Evolutionary conservation across 2,888 invertebrate species (phyloP).

Genomic region (Standfussiana lucernea): DNA sequence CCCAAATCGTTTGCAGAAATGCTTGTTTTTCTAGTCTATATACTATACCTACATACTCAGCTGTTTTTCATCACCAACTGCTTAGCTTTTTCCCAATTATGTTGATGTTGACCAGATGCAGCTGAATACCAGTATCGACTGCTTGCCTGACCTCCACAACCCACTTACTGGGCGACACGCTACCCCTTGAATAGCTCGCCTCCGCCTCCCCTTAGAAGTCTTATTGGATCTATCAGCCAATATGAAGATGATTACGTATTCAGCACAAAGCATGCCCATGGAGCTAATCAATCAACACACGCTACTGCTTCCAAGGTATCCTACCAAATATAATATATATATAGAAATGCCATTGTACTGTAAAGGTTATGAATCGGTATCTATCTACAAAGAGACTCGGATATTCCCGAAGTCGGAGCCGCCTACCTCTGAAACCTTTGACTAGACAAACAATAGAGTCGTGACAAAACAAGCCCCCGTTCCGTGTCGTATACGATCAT

Average conservation of each 20-base stretch:
- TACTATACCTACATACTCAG: neutral
- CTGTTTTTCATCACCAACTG: neutral
- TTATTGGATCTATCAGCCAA: neutral
- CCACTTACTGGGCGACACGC: neutral
- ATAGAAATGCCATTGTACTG: neutral
- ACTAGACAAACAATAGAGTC: constrained; percentile 50
- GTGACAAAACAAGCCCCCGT: constrained; percentile 44
- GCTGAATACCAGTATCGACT: neutral
- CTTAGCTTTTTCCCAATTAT: neutral
- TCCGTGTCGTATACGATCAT: constrained; percentile 1
- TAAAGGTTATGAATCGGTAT: constrained; percentile 24
- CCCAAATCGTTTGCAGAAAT: neutral
- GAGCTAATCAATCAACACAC: neutral
- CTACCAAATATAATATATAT: neutral
- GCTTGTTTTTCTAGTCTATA: neutral
- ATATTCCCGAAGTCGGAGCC: constrained; percentile 21
- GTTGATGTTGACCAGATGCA: too few relatives aligned
- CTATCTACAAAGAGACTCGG: constrained; percentile 43
- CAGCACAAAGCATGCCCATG: neutral
- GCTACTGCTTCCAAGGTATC: neutral
- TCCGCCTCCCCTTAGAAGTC: neutral
- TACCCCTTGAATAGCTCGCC: neutral
- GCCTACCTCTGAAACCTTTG: constrained; percentile 46
- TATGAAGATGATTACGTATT: neutral
- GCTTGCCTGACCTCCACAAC: neutral